Evolutionary conservation across 2,888 invertebrate genomes (phyloP), one percentile per base, ranked within the genome.

Genomic region (Amaurobius ferox): DNA sequence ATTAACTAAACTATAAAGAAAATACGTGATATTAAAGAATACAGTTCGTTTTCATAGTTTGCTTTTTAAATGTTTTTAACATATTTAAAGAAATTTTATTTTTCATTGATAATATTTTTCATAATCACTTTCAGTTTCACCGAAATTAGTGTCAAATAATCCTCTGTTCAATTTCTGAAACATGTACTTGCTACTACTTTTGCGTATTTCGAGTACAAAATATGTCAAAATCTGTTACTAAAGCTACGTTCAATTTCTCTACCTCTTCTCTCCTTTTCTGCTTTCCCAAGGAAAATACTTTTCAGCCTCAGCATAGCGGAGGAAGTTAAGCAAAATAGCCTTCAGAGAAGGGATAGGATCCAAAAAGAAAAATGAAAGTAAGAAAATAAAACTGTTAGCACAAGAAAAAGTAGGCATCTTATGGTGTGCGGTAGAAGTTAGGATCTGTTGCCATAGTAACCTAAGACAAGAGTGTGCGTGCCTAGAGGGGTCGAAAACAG

Each of bases 381-480:
- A 81, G 35, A n/a, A 73, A 70, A 16, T 30, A 72, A 68, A 61
- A 68, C 29, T 40, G 64, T 39, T 64, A 71, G 40, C 55, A 35
- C 55, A 39, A 35, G 55, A 23, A 55, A 55, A 55, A 55, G 55
- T 55, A 55, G 55, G 23, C 55, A 44, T 55, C 55, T 55, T 55
- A 55, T 55, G 28, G 73, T 66, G 44, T 66, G 71, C 40, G 61
- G 76, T 40, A 35, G 66, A 79, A 72, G 32, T 44, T 29, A 71
- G 39, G 76, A 77, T 68, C 62, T 61, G 74, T 81, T 81, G 28
- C 74, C 62, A 81, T 74, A 44, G 74, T 70, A 76, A 81, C 81
- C 62, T 44, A 81, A 81, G 81, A 81, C 81, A 81, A 76, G 70
- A 68, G 70, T 76, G 62, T 74, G 68, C 30, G 68, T 70, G 70